Base-by-base conservation (phyloP, 2,888 invertebrate species). In the Lasioglossum malachurum region DNA sequence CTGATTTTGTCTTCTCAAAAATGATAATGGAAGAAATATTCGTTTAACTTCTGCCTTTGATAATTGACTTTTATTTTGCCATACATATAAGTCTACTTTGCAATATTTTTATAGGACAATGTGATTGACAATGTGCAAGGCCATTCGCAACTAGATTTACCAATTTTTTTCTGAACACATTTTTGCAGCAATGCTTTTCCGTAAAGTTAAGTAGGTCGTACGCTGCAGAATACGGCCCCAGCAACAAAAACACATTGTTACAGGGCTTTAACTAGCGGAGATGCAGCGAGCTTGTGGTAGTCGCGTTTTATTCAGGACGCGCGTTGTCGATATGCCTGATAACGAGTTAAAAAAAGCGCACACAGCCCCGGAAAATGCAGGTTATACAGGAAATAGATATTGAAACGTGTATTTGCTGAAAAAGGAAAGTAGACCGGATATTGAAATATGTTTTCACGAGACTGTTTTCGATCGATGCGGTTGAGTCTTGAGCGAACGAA, bases 391-490 rank as follows among this genome's bases (percentile, higher is more conserved):
- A 93, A 93, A 93, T 93, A 92, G 93, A 93, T 93, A 93, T 93
- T 91, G 93, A 90, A 93, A 90, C 90, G 89, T 82, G 84, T 90
- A 88, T 92, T 91, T 88, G 86, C 86, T 81, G 89, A 88, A 87
- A 87, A 88, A 90, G 87, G 86, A 93, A 92, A 92, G 92, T 92
- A 89, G 90, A 88, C 89, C 91, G 92, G 93, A 93, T 93, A 93
- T 93, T 93, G 93, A 93, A 93, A 93, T 93, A 92, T 92, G 92
- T 93, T 93, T 91, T 87, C 87, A 80, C 87, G 83, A 84, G 89
- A 91, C 90, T 90, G 91, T 92, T 93, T 92, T 92, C 87, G 84
- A 89, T 89, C 90, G 84, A 83, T 83, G 84, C 82, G 84, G 72
- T 75, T 73, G 79, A 81, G 76, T 83, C 76, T 82, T 84, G 80